Conservation (phyloP, 1,140 invertebrate genomes). For the Dendrolimus kikuchii region DNA sequence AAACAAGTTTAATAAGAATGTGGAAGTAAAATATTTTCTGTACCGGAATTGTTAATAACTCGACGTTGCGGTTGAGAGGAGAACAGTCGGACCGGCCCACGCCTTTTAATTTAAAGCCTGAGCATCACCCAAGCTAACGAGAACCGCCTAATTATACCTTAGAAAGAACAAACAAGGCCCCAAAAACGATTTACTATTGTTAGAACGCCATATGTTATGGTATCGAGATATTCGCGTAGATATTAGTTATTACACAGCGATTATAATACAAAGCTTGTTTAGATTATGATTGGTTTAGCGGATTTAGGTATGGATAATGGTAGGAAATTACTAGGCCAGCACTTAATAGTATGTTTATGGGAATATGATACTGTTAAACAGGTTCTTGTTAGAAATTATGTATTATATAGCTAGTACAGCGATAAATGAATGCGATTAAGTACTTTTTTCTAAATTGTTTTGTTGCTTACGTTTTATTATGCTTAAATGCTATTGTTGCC, state of each 20-base stretch:
- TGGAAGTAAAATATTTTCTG: constrained; percentile 69
- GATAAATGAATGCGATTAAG: no score
- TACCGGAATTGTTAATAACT: constrained; percentile 68
- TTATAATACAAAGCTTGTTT: constrained; percentile 6
- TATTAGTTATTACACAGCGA: not conserved
- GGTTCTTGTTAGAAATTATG: no score
- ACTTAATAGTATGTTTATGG: not conserved
- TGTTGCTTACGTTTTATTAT: no score
- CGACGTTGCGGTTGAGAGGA: constrained; percentile 47
- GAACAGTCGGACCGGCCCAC: constrained; percentile 38
- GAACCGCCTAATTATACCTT: constrained; percentile 62
- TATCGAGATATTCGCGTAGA: no score
- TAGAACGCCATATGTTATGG: constrained; percentile 49
- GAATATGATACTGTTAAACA: not conserved
- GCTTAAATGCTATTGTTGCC: no score
- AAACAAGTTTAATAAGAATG: constrained; percentile 62
- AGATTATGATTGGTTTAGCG: constrained; percentile 1
- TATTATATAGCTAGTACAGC: no score
- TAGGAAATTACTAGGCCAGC: constrained; percentile 1
- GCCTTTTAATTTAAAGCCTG: constrained; percentile 67
- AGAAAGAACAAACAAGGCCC: constrained; percentile 57
- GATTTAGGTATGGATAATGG: constrained; percentile 3
- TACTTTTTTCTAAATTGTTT: no score
- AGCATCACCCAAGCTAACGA: constrained; percentile 58
- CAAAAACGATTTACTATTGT: constrained; percentile 39